Percentiles rank a stretch among this genome's conserved stretches.
Conservation (phyloP, 2,888 invertebrate genomes). For the Epistrophella euchroma region DNA sequence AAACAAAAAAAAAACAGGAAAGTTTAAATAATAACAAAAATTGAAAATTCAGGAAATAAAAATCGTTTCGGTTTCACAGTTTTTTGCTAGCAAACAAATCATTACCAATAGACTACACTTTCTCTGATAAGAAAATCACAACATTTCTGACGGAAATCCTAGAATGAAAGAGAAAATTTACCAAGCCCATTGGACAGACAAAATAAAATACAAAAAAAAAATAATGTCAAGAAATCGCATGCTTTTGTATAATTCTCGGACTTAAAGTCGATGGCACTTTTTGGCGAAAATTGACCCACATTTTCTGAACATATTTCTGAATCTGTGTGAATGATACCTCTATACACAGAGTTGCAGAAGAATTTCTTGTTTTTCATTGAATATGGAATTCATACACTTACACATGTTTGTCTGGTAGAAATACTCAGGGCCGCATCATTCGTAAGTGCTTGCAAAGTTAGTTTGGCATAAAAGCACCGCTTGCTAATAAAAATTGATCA, state of each 20-base stretch:
- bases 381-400: neutral
- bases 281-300: constrained; percentile 68
- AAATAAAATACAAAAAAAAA: constrained; percentile 29
- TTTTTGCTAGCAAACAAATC: neutral
- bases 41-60: neutral
- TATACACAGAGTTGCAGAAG: neutral
- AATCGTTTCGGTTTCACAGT: neutral
- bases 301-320: constrained; percentile 31
- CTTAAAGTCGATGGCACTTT: constrained; percentile 62
- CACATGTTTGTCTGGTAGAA: neutral
- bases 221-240: constrained; percentile 44
- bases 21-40: neutral
- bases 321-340: neutral
- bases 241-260: constrained; percentile 8
- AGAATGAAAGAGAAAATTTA: constrained; percentile 53
- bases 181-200: neutral
- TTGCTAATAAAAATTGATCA: too few relatives aligned
- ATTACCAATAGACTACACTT: constrained; percentile 29
- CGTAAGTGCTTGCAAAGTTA: neutral
- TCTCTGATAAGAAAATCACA: constrained; percentile 66
- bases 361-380: constrained; percentile 1
- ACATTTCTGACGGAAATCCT: constrained; percentile 34
- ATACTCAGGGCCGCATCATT: neutral
- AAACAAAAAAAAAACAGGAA: neutral
- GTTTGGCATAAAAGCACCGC: neutral